Evolutionary conservation across 1,140 invertebrate genomes (phyloP).

Genomic region (Bombus confusus): DNA sequence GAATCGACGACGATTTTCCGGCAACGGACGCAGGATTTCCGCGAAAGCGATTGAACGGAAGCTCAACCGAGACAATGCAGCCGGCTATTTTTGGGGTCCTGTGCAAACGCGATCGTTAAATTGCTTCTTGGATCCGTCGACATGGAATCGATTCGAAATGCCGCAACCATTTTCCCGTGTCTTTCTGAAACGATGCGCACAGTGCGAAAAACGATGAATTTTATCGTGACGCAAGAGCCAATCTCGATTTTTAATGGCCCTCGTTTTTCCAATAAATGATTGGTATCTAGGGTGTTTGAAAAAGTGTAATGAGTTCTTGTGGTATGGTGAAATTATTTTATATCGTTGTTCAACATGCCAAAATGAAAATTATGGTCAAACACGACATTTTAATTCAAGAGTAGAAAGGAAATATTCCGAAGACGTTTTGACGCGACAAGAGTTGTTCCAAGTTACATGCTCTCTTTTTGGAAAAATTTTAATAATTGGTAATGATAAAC

Average conservation of each 20-base stretch:
- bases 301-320: too few relatives aligned
- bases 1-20: conserved; percentile 27
- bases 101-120: conserved; percentile 23
- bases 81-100: not conserved
- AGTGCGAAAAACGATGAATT: not conserved
- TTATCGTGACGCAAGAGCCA: not conserved
- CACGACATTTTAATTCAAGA: too few relatives aligned
- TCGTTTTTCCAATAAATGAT: not conserved
- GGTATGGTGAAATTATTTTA: not conserved
- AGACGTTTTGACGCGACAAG: not conserved
- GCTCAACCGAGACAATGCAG: conserved; percentile 8
- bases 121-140: not conserved
- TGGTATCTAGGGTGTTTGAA: not conserved
- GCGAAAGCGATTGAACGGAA: conserved; percentile 27
- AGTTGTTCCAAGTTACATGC: not conserved
- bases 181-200: not conserved
- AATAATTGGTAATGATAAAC: too few relatives aligned
- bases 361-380: not conserved
- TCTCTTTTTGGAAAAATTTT: too few relatives aligned
- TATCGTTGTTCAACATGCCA: not conserved
- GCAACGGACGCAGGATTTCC: conserved; percentile 27
- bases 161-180: not conserved
- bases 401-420: not conserved
- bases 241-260: not conserved
- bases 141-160: not conserved